Percentiles rank a stretch among this genome's conserved stretches.
Evolutionary conservation across 2,888 invertebrate genomes (phyloP).

Genomic region (Spialia ferax): DNA sequence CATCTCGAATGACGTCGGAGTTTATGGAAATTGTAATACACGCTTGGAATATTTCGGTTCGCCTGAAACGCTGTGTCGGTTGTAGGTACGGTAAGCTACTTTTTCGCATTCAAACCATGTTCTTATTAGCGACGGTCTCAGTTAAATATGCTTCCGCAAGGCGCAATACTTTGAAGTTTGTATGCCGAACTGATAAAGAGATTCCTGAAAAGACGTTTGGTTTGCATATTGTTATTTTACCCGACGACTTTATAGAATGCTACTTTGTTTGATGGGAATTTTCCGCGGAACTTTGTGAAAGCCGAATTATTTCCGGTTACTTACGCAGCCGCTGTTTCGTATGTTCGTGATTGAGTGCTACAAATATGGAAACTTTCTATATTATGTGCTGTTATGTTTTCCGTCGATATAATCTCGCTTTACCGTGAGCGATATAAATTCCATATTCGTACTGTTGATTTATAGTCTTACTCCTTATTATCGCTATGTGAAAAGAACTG

Average conservation of each 20-base stretch:
- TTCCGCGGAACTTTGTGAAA: slow-evolving; percentile 28
- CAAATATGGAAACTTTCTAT: slow-evolving; percentile 20
- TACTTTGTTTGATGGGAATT: slow-evolving; percentile 25
- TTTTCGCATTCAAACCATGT: slow-evolving; percentile 68
- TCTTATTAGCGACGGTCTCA: slow-evolving; percentile 62
- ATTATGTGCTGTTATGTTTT: slow-evolving; percentile 2
- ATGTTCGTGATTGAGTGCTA: slow-evolving; percentile 19
- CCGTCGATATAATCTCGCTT: slow-evolving; percentile 7
- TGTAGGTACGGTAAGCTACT: slow-evolving; percentile 56
- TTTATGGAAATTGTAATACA: slow-evolving; percentile 81
- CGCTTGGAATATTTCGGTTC: slow-evolving; percentile 73
- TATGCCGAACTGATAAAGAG: slow-evolving; percentile 22
- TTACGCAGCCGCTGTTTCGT: slow-evolving; percentile 23
- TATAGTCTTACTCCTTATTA: background rate
- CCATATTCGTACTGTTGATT: slow-evolving; percentile 1
- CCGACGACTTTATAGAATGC: slow-evolving; percentile 18
- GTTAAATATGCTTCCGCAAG: slow-evolving; percentile 50
- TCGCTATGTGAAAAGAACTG: background rate
- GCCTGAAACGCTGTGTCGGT: slow-evolving; percentile 54
- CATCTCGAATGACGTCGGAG: slow-evolving; percentile 74
- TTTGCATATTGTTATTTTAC: slow-evolving; percentile 12
- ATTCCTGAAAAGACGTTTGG: slow-evolving; percentile 26
- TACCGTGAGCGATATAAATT: background rate
- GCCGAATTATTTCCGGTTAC: slow-evolving; percentile 24
- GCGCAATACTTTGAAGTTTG: slow-evolving; percentile 46